Evolutionary conservation across 2,113 vertebrate genomes (phyloP).

Genomic region (Phalacrocorax brasilianus): DNA sequence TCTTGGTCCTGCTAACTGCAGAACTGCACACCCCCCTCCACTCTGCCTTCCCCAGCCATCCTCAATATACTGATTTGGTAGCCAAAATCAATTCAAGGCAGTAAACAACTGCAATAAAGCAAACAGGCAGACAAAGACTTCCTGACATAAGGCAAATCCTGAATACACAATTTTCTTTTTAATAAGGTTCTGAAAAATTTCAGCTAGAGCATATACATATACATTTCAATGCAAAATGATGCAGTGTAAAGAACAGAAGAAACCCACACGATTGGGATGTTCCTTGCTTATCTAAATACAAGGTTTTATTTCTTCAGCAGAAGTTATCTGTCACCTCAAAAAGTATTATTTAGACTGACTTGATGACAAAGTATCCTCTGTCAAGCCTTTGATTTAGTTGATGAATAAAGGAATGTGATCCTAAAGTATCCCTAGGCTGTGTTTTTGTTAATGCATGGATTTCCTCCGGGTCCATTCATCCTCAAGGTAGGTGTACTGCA

Average conservation of each 20-base stretch:
- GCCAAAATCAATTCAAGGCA: slow-evolving; percentile 74
- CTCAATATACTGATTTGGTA: slow-evolving; percentile 54
- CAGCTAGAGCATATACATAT: not conserved
- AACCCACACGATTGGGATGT: not conserved
- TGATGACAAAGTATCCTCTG: slow-evolving; percentile 1
- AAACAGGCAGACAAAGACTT: slow-evolving; percentile 72
- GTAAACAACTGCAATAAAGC: slow-evolving; percentile 64
- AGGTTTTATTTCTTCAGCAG: not conserved
- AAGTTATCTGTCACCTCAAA: slow-evolving; percentile 37
- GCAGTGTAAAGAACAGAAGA: not conserved
- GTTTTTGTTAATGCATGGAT: slow-evolving; percentile 54
- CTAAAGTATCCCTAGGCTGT: slow-evolving; percentile 47
- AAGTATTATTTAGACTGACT: slow-evolving; percentile 42
- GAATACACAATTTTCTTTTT: slow-evolving; percentile 4
- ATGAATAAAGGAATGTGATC: slow-evolving; percentile 62
- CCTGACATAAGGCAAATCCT: slow-evolving; percentile 48
- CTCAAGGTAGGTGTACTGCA: slow-evolving; percentile 63
- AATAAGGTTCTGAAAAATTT: not conserved
- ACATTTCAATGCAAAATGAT: not conserved
- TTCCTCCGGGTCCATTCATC: slow-evolving; percentile 55
- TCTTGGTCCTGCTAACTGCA: slow-evolving; percentile 43
- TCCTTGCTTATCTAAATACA: not conserved
- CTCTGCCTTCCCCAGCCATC: slow-evolving; percentile 11
- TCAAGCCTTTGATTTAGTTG: slow-evolving; percentile 57
- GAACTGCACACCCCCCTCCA: not conserved